Percentiles rank a stretch among this genome's conserved stretches.
phyloP scores from a whole-genome alignment of 2,113 vertebrate species.

The Bucco capensis region DNA sequence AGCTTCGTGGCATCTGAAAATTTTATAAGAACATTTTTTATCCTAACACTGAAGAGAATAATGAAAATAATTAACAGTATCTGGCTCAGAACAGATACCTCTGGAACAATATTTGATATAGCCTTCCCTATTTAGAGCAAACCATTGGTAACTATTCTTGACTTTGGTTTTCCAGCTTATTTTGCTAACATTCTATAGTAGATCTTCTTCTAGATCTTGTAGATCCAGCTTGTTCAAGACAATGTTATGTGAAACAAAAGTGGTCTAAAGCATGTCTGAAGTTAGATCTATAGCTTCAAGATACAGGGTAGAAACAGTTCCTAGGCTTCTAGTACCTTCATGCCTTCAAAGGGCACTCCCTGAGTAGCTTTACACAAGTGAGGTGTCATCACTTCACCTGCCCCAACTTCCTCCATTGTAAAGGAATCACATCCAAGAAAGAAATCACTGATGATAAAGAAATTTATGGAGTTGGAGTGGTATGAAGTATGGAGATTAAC shows the following conservation, averaged over 20 bases:
- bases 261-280: background rate
- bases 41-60: background rate
- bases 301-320: background rate
- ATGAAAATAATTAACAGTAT: constrained; percentile 1
- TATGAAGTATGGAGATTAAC: background rate
- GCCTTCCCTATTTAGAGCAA: background rate
- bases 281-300: background rate
- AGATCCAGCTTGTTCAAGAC: background rate
- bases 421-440: background rate
- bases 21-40: background rate
- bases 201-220: background rate
- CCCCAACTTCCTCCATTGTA: background rate
- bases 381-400: background rate
- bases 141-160: background rate
- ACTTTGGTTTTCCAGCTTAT: background rate
- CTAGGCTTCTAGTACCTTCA: background rate
- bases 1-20: background rate
- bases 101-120: background rate
- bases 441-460: background rate
- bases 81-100: background rate
- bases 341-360: background rate
- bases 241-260: background rate
- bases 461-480: background rate
- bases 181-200: background rate
- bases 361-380: background rate